These are phyloP conservation scores for Sylvietta virens DNA, from an alignment of 2,113 vertebrate genomes.

Conservation along the genomic window DNA sequence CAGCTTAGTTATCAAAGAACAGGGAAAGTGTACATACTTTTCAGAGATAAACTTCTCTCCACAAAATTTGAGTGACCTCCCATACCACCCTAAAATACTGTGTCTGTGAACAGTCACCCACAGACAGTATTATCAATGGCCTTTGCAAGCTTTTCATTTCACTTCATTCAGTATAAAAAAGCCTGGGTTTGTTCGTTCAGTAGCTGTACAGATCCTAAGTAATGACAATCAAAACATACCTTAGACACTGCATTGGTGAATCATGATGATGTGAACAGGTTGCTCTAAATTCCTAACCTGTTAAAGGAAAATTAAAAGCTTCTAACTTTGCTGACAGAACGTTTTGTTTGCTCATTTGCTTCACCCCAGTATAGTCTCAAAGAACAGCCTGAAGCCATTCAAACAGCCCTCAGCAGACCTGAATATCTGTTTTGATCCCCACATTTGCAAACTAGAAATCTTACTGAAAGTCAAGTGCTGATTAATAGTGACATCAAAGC, in stretches of 20 bases:
- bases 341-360: background rate
- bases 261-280: background rate
- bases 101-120: background rate
- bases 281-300: background rate
- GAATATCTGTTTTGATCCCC: background rate
- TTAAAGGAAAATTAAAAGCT: background rate
- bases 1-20: background rate
- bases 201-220: background rate
- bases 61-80: background rate
- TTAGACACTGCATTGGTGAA: background rate
- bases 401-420: background rate
- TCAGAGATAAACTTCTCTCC: background rate
- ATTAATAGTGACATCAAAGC: slow-evolving; percentile 13
- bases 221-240: background rate
- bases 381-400: background rate
- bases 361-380: background rate
- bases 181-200: background rate
- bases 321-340: background rate
- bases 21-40: background rate
- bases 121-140: background rate
- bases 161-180: background rate
- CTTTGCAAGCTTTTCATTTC: background rate
- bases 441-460: background rate
- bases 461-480: background rate
- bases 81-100: background rate